phyloP scores from a whole-genome alignment of 2,113 vertebrate species.

The Catharus bicknelli region DNA sequence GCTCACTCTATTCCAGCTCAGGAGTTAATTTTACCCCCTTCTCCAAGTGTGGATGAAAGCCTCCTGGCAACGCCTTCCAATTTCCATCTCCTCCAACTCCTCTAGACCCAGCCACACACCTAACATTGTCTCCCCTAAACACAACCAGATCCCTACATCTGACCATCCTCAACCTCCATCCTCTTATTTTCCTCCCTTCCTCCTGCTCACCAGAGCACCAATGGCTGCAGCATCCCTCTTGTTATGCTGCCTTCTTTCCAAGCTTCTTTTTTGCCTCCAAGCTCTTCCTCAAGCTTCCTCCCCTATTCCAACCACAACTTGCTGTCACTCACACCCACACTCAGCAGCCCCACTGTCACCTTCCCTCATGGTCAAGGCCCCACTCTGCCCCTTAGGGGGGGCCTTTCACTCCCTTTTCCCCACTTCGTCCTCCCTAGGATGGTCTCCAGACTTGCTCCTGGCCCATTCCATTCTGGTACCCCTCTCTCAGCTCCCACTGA shows the following conservation, averaged over 20 bases:
- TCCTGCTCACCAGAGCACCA: background rate
- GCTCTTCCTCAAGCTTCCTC: background rate
- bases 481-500: background rate
- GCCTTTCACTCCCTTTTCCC: background rate
- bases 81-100: background rate
- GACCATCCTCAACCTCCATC: background rate
- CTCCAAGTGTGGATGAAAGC: background rate
- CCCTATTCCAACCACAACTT: background rate
- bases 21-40: background rate
- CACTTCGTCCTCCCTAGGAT: background rate
- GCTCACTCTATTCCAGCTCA: background rate
- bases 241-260: background rate
- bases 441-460: background rate
- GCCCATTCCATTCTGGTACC: background rate
- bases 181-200: background rate
- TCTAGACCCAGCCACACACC: background rate
- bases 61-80: background rate
- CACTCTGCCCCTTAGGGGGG: background rate
- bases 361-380: background rate
- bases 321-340: accelerated
- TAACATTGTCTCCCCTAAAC: background rate
- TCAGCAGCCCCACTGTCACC: background rate
- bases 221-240: background rate
- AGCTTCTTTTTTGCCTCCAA: background rate
- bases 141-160: background rate